phyloP scores from a whole-genome alignment of 2,797 vertebrate species.

The Lithobates pipiens region DNA sequence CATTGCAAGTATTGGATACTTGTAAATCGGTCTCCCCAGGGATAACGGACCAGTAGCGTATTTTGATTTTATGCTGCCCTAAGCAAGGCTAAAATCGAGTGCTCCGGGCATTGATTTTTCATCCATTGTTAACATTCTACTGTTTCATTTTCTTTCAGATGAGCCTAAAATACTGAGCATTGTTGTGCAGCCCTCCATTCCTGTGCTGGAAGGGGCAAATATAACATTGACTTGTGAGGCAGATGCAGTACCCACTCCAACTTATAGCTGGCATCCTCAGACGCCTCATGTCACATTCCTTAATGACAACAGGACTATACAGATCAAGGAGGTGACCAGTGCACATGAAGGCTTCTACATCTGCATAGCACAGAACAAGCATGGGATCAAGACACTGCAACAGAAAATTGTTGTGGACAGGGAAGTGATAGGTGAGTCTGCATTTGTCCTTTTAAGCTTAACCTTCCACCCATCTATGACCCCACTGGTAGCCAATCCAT shows the following conservation, averaged over 20 bases:
- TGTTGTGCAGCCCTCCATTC: neutral
- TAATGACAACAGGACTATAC: conserved; percentile 10
- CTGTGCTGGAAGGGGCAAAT: neutral
- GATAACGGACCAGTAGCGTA: too few species aligned
- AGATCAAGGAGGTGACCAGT: neutral
- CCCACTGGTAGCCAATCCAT: too few species aligned
- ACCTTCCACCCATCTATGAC: too few species aligned
- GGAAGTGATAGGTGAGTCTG: conserved; percentile 8
- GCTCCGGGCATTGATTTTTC: too few species aligned
- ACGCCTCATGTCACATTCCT: neutral
- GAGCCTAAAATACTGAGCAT: conserved; percentile 19
- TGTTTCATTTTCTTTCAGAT: conserved; percentile 2
- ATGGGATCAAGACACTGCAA: conserved; percentile 31
- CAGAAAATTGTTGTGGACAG: conserved; percentile 24
- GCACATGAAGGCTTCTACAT: conserved; percentile 34
- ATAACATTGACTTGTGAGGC: conserved; percentile 52
- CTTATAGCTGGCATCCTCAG: conserved; percentile 48
- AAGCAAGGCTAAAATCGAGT: too few species aligned
- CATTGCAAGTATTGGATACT: too few species aligned
- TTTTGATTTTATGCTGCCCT: too few species aligned
- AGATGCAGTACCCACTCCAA: conserved; percentile 38
- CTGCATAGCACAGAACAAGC: conserved; percentile 43
- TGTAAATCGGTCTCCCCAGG: too few species aligned
- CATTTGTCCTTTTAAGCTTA: neutral
- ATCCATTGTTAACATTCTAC: too few species aligned